These are phyloP conservation scores for Uloborus diversus DNA, from an alignment of 1,140 invertebrate genomes.

Conservation along the genomic window DNA sequence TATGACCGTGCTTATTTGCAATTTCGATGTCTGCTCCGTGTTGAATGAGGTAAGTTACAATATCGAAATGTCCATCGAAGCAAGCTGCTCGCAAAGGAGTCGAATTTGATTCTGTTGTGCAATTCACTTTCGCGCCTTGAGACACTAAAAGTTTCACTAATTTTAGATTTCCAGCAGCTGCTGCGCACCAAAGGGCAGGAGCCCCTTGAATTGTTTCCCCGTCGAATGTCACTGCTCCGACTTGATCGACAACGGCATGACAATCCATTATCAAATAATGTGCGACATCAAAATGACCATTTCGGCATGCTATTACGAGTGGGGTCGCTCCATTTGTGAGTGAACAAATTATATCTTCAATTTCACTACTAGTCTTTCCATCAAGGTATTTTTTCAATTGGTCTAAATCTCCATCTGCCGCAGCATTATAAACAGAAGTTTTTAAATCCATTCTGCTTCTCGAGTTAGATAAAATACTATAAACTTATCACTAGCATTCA, in stretches of 20 bases:
- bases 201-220: slow-evolving; percentile 95
- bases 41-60: slow-evolving; percentile 86
- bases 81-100: slow-evolving; percentile 90
- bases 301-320: slow-evolving; percentile 91
- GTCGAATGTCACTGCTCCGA: slow-evolving; percentile 89
- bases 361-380: slow-evolving; percentile 74
- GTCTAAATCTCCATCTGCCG: too few relatives aligned
- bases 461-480: too few relatives aligned
- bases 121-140: slow-evolving; percentile 86
- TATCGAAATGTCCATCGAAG: slow-evolving; percentile 93
- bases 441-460: too few relatives aligned
- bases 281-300: slow-evolving; percentile 93
- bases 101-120: slow-evolving; percentile 88
- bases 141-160: slow-evolving; percentile 85
- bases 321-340: slow-evolving; percentile 91
- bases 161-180: slow-evolving; percentile 75
- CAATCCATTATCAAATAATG: slow-evolving; percentile 91
- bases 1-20: slow-evolving; percentile 91
- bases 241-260: slow-evolving; percentile 85
- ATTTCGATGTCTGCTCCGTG: slow-evolving; percentile 91
- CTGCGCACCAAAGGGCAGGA: slow-evolving; percentile 92
- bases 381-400: too few relatives aligned
- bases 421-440: too few relatives aligned
- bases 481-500: too few relatives aligned
- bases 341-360: slow-evolving; percentile 78